Percentiles rank a stretch among this genome's conserved stretches.
Evolutionary conservation across 2,797 vertebrate species (phyloP).

Genomic region (Danio aesculapii): DNA sequence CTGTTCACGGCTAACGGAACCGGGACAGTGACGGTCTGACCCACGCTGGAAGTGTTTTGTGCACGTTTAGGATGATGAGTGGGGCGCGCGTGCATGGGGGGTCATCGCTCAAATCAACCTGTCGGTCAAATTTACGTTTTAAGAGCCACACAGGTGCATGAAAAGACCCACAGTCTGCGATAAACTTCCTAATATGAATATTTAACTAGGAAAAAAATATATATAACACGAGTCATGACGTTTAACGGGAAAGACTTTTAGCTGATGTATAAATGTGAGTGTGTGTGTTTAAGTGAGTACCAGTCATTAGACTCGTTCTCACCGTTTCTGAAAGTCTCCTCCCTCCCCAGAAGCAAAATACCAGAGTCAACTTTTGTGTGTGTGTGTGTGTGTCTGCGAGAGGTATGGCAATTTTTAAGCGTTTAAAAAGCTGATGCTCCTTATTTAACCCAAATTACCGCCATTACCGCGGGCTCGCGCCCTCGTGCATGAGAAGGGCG

Average conservation of each 20-base stretch:
- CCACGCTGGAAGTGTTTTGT: conserved; percentile 31
- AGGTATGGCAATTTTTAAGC: conserved; percentile 46
- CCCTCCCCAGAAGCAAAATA: conserved; percentile 44
- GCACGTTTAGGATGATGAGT: conserved; percentile 34
- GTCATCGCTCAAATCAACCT: conserved; percentile 40
- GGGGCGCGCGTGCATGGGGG: conserved; percentile 24
- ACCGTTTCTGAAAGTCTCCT: conserved; percentile 37
- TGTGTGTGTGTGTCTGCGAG: conserved; percentile 3
- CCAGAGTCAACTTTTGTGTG: not conserved
- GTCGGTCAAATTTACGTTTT: conserved; percentile 41
- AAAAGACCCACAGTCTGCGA: not conserved
- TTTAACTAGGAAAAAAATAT: not conserved
- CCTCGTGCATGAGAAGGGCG: conserved; percentile 48
- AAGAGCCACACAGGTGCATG: conserved; percentile 34
- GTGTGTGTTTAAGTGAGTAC: not conserved
- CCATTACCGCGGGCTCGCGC: conserved; percentile 52
- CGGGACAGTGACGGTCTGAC: conserved; percentile 16
- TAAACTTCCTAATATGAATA: not conserved
- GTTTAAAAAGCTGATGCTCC: conserved; percentile 52
- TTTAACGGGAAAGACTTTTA: not conserved
- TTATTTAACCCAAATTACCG: conserved; percentile 64
- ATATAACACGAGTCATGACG: not conserved
- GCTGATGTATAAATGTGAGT: not conserved
- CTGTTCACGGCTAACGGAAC: not conserved
- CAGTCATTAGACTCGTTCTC: conserved; percentile 8